Base-by-base conservation (phyloP, 2,888 invertebrate genomes). In the Brenthis hecate region DNA sequence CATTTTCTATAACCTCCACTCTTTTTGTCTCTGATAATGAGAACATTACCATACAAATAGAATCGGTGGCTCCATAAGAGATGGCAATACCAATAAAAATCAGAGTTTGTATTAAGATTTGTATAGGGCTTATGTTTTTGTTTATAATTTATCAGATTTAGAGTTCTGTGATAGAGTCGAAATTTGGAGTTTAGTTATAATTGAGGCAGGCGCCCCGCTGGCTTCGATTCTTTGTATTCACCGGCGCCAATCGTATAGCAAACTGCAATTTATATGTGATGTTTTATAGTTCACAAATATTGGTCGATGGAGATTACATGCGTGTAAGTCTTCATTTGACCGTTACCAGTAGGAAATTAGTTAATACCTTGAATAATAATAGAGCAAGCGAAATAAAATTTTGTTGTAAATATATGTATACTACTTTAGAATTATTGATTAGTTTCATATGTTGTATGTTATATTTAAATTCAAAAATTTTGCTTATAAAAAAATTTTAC, bases 11-110 rank as follows among this genome's bases (percentile, higher is more conserved):
- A 80, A 80, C 80, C 80, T 81, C 80, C 76, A 84, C 85, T 84
- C 84, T 87, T 87, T 88, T 87, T 85, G 86, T 88, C 86, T 87
- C 79, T 74, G 76, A 85, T 92, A 92, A 92, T 91, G 91, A 92
- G 92, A 82, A 81, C 79, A 92, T 92, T 92, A 90, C 83, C 92
- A 92, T 92, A 91, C 91, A 91, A 89, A 92, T 92, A 90, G 90
- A 87, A 87, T 84, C 85, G 66, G 47, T 61, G 68, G 57, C 51
- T 64, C 50, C 50, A 32, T 16, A 28, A 60, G 28, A n/a, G 16
- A 54, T 62, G n/a, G 23, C 13, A 16, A 56, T 28, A 6, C 53
- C 28, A 47, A 23, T 14, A 19, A 53, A 66, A 58, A n/a, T 28
- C 19, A 55, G 23, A 28, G 58, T 58, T 58, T 48, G 23, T 58